phyloP scores from a whole-genome alignment of 2,113 vertebrate genomes.

The Hypanus sabinus region DNA sequence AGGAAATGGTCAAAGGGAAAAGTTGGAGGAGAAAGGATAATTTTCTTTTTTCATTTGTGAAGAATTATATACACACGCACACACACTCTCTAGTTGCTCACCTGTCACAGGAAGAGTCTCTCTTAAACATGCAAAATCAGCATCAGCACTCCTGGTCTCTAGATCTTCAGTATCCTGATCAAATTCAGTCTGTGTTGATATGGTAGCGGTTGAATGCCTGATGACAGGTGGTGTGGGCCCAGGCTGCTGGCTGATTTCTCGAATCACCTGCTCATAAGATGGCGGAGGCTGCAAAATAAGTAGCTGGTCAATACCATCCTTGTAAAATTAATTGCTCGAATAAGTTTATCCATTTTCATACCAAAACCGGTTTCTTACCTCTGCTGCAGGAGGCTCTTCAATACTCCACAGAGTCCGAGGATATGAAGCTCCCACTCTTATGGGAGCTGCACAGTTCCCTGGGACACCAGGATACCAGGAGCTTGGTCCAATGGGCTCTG shows the following conservation, averaged over 20 bases:
- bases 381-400: slow-evolving; percentile 57
- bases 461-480: slow-evolving; percentile 68
- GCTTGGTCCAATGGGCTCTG: slow-evolving; percentile 68
- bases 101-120: slow-evolving; percentile 47
- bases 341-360: slow-evolving; percentile 4
- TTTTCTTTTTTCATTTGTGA: too few relatives aligned
- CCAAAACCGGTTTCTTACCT: slow-evolving; percentile 53
- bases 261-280: slow-evolving; percentile 91
- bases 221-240: slow-evolving; percentile 62
- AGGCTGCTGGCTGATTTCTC: slow-evolving; percentile 80
- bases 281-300: slow-evolving; percentile 66
- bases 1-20: background rate
- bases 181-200: slow-evolving; percentile 80
- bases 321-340: background rate
- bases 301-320: slow-evolving; percentile 30
- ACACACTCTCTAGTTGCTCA: background rate
- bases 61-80: too few relatives aligned
- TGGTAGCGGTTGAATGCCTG: slow-evolving; percentile 62
- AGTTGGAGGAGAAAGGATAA: background rate
- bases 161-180: slow-evolving; percentile 55
- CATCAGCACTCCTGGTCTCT: slow-evolving; percentile 53
- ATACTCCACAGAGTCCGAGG: slow-evolving; percentile 65
- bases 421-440: slow-evolving; percentile 57
- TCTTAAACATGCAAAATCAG: slow-evolving; percentile 47
- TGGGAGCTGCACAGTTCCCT: slow-evolving; percentile 47